phyloP scores from a whole-genome alignment of 1,140 invertebrate genomes.

The Drosophila bocki region DNA sequence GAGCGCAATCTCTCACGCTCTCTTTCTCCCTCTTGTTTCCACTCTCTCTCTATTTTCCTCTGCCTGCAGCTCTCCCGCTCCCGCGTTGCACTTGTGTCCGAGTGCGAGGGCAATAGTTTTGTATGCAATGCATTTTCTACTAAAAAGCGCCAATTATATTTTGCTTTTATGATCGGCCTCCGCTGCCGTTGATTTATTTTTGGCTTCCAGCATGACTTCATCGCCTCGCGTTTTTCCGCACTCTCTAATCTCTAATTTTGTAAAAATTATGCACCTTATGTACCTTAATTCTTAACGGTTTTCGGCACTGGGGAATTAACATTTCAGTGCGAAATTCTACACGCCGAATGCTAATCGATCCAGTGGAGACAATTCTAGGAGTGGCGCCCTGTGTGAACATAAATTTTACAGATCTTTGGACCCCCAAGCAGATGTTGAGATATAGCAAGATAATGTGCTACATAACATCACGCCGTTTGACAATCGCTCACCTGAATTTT shows the following conservation, averaged over 20 bases:
- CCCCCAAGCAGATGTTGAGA: constrained; percentile 1
- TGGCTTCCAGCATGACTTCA: constrained; percentile 76
- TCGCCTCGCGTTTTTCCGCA: constrained; percentile 48
- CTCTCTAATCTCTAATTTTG: constrained; percentile 26
- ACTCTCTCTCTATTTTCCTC: neutral
- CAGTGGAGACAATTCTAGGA: constrained; percentile 44
- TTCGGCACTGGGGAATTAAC: constrained; percentile 57
- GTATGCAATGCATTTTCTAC: constrained; percentile 71
- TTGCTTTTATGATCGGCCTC: constrained; percentile 68
- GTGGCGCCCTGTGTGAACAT: constrained; percentile 24
- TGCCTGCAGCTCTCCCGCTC: constrained; percentile 9
- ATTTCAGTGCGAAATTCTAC: constrained; percentile 71
- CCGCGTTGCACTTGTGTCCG: constrained; percentile 14
- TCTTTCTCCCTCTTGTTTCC: constrained; percentile 9
- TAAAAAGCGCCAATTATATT: constrained; percentile 77
- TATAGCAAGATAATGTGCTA: constrained; percentile 13
- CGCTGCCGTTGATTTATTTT: constrained; percentile 66
- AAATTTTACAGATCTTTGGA: constrained; percentile 28
- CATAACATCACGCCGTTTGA: constrained; percentile 40
- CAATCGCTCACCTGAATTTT: constrained; percentile 51
- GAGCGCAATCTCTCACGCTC: constrained; percentile 51
- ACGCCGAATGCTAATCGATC: constrained; percentile 48
- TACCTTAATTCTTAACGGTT: constrained; percentile 70
- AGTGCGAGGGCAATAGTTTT: constrained; percentile 45
- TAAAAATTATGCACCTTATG: constrained; percentile 67